Evolutionary conservation across 2,797 vertebrate species (phyloP).

Genomic region (Pterois miles): DNA sequence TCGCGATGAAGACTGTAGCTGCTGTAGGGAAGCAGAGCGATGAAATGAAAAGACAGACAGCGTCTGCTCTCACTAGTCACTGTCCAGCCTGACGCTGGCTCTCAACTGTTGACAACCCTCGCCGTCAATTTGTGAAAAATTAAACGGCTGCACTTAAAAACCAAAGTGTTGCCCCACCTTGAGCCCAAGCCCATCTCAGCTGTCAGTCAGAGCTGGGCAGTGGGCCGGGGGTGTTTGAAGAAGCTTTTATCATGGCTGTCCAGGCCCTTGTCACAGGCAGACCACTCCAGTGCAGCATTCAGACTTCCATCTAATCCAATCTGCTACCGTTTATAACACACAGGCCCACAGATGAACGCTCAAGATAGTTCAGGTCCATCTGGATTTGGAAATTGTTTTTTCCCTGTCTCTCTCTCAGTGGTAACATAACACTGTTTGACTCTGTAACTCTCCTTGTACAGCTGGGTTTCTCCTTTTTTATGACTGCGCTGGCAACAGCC

Average conservation of each 20-base stretch:
- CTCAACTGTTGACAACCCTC: constrained; percentile 54
- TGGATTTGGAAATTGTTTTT: constrained; percentile 31
- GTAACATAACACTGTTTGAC: not conserved
- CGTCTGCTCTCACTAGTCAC: constrained; percentile 35
- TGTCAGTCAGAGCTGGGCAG: constrained; percentile 67
- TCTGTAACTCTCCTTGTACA: not conserved
- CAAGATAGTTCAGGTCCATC: constrained; percentile 42
- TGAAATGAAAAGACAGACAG: constrained; percentile 31
- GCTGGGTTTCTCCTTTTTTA: not conserved
- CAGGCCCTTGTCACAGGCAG: constrained; percentile 46
- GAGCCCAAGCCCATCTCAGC: constrained; percentile 48
- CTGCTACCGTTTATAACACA: constrained; percentile 46
- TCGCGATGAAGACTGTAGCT: constrained; percentile 23
- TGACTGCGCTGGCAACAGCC: accelerated
- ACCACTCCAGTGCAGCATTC: constrained; percentile 30
- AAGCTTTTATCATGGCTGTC: constrained; percentile 70
- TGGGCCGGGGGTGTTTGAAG: constrained; percentile 60
- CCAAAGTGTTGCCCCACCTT: constrained; percentile 64
- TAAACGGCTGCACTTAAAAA: constrained; percentile 67
- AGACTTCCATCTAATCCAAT: constrained; percentile 51
- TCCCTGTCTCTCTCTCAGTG: not conserved
- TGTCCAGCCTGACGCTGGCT: constrained; percentile 38
- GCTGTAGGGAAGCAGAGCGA: constrained; percentile 7
- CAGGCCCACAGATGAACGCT: constrained; percentile 26
- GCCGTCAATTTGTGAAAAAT: constrained; percentile 77